Base-by-base conservation (phyloP, 2,113 vertebrate genomes). In the Dolichallabes microphthalmus region DNA sequence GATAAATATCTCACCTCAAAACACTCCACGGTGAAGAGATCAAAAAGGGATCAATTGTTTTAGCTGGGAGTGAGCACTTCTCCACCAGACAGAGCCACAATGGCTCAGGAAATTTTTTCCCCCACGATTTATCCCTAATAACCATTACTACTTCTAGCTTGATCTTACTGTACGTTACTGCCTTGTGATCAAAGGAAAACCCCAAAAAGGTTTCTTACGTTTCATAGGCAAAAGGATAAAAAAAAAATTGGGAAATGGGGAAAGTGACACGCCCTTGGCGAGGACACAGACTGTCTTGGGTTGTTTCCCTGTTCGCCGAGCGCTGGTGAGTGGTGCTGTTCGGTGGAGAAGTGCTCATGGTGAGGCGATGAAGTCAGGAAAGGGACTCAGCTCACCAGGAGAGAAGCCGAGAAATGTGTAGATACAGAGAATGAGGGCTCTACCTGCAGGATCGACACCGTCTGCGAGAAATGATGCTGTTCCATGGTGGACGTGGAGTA, bases 401-500 rank as follows among this genome's bases (percentile, higher is more conserved):
- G 25, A 58, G 55, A 80, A 86, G 35, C 84, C 13, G 2, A 77
- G 17, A 10, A 45, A 32, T 35, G 25, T 73, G 15, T 64, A 27
- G 50, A 22, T 30, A 2, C 50, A 82, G 64, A 39, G 78, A 87
- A 60, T 86, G 53, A 78, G 91, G 93, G 92, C 86, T 95, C 95
- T 97, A 99, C 98, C 98, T 99, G 98, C 75, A 99, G 94, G 92
- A 99, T 98, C 88, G 98, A 97, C 90, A 99, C 97, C 0, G 98
- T 99, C 94, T 99, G 98, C 0, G 98, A 99, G 92, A 99, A 99
- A 93, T 99, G 98, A 87, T 99, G 98, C 89, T 99, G 98, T 89
- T 99, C 98, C 98, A 99, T 99, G 25, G 98, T 99, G 84, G 98
- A 99, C 0, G 97, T 98, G 92, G 97, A 99, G 90, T 99, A 99